A percentile compares a stretch with the other conserved stretches of the same genome.
These are phyloP conservation scores for Adela reaumurella DNA, from an alignment of 2,888 invertebrate genomes.

Conservation along the genomic window DNA sequence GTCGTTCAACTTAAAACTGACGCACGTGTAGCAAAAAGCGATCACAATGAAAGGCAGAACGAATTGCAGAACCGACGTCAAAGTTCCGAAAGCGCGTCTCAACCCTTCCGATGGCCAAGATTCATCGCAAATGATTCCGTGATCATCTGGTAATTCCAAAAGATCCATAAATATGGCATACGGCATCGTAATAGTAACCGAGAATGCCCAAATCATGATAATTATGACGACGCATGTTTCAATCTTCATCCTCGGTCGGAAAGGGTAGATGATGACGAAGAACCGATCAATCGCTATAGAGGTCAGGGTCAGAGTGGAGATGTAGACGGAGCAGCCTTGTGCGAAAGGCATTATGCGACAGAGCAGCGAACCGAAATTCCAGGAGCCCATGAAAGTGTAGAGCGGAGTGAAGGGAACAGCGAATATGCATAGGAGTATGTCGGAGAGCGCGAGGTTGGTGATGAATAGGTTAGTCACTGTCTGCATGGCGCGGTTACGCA, in stretches of 20 bases:
- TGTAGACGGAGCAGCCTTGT: constrained; percentile 95
- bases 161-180: constrained; percentile 83
- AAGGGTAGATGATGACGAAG: constrained; percentile 95
- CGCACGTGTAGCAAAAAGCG: constrained; percentile 89
- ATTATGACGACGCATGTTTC: constrained; percentile 83
- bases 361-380: constrained; percentile 88
- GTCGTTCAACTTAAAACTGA: constrained; percentile 83
- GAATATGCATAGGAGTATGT: constrained; percentile 87
- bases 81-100: constrained; percentile 76
- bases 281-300: constrained; percentile 97
- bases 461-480: constrained; percentile 98
- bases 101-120: constrained; percentile 85
- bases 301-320: constrained; percentile 93
- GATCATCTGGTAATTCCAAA: constrained; percentile 38
- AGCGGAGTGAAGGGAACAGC: constrained; percentile 96
- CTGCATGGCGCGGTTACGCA: constrained; percentile 92
- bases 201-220: constrained; percentile 85
- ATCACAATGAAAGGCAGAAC: constrained; percentile 92
- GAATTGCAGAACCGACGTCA: constrained; percentile 89
- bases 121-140: constrained; percentile 72
- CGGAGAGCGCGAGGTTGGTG: constrained; percentile 92
- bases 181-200: constrained; percentile 83
- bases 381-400: constrained; percentile 86
- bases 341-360: constrained; percentile 93
- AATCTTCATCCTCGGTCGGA: constrained; percentile 87